Evolutionary conservation across 2,797 vertebrate species (phyloP).

Genomic region (Spatula clypeata): DNA sequence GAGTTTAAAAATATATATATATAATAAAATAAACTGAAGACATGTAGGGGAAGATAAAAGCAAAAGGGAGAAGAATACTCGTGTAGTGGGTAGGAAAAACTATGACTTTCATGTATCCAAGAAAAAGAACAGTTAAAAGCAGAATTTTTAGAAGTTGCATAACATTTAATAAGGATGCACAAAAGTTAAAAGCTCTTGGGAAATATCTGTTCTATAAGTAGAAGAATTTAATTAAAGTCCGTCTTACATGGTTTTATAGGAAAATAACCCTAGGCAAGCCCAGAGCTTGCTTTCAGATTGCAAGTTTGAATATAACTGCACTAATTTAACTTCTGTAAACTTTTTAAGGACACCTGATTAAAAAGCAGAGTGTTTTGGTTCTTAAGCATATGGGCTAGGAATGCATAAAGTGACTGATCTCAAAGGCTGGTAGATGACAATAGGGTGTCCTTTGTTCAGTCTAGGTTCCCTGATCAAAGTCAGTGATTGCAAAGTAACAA

Average conservation of each 20-base stretch:
- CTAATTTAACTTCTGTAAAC: not conserved
- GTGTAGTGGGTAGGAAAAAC: not conserved
- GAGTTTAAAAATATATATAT: not conserved
- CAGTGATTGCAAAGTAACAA: not conserved
- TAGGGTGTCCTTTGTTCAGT: not conserved
- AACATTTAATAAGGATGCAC: not conserved
- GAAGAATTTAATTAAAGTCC: constrained; percentile 49
- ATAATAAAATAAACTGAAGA: not conserved
- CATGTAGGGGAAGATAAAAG: not conserved
- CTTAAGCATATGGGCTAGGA: not conserved
- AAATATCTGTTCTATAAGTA: not conserved
- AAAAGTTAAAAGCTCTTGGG: constrained; percentile 8
- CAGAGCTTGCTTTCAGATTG: not conserved
- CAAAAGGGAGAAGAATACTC: not conserved
- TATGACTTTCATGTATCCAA: not conserved
- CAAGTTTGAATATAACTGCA: not conserved
- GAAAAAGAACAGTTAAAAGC: not conserved
- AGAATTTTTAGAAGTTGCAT: not conserved
- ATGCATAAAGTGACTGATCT: not conserved
- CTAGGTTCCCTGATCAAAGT: not conserved
- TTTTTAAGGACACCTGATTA: not conserved
- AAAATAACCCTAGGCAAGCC: not conserved
- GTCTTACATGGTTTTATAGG: not conserved
- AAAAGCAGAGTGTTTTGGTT: not conserved
- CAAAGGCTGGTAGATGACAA: not conserved